Evolutionary conservation across 2,797 vertebrate genomes (phyloP), one percentile per base, ranked within the genome.

Genomic region (Anguilla marmorata): DNA sequence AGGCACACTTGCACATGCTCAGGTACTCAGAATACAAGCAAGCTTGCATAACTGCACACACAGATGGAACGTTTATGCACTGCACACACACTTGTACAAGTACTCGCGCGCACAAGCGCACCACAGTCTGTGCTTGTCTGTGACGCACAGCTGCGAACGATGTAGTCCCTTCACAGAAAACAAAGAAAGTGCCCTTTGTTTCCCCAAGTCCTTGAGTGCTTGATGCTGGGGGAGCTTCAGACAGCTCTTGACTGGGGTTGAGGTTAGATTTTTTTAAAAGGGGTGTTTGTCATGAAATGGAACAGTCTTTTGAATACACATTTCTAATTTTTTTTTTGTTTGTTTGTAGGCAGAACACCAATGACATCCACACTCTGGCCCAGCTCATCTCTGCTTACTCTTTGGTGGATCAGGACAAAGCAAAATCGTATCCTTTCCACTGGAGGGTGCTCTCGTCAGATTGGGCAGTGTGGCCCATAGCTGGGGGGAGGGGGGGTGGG

Each of bases 351-450:
- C 98, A 98, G 92, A 99, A 99, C 95, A 97, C 96, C 1, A 98
- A 98, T 82, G 99, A 99, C 87, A 92, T 97, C 86, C 97, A 99
- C 92, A 99, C 98, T 0, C 92, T 99, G 94, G 99, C 98, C 0
- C 98, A 99, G 85, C 98, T 99, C 90, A 99, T 99, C 94, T 99
- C 99, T 76, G 99, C 99, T 0, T 99, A 99, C 91, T 99, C 98
- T 5, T 95, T 99, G 88, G 98, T 99, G 90, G 97, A 99, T 94
- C 96, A 98, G 0, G 96, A 99, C 86, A 99, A 99, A 94, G 99
- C 99, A 87, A 99, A 99, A 95, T 96, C 96, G 98, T 99, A 99
- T 99, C 98, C 97, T 99, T 96, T 91, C 41, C 54, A 54, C 84
- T 0, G 21, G 30, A 33, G 12, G 30, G 66, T 3, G 1, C 60